Percentiles rank a stretch among this genome's conserved stretches.
phyloP scores from a whole-genome alignment of 37 sponge, comb jelly and placozoan genomes.

The Chondrosia reniformis region DNA sequence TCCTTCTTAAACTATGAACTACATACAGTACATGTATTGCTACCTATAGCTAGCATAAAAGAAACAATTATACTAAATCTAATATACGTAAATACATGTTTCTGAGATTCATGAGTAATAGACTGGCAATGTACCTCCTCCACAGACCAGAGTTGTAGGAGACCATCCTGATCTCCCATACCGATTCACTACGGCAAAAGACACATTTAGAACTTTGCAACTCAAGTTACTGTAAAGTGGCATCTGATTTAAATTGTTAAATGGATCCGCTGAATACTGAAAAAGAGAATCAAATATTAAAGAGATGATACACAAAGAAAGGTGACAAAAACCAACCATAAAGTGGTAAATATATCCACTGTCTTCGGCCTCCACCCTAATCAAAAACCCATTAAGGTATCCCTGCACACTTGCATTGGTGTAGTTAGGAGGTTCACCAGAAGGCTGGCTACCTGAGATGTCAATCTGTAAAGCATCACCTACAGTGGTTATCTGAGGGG shows the following conservation, averaged over 20 bases:
- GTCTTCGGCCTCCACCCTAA: no score
- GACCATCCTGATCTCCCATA: background rate
- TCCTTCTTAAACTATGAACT: no score
- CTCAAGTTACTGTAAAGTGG: background rate
- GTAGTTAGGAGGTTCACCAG: no score
- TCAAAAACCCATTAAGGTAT: no score
- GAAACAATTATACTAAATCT: background rate
- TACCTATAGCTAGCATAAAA: background rate
- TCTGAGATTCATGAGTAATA: background rate
- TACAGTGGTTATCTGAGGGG: no score
- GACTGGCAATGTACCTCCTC: slow-evolving; percentile 13
- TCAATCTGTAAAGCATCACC: no score
- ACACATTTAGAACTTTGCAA: slow-evolving; percentile 4
- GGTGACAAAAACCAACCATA: no score
- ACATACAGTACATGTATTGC: background rate
- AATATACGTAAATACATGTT: background rate
- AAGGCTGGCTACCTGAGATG: no score
- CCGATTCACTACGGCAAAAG: slow-evolving; percentile 18
- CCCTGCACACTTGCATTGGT: no score
- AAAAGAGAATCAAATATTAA: background rate
- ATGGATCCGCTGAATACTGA: background rate
- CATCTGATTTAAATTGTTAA: background rate
- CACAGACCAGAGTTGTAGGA: slow-evolving; percentile 1
- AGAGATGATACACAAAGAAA: no score
- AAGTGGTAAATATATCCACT: no score